Evolutionary conservation across 2,113 vertebrate species (phyloP).

Genomic region (Cettia cetti): DNA sequence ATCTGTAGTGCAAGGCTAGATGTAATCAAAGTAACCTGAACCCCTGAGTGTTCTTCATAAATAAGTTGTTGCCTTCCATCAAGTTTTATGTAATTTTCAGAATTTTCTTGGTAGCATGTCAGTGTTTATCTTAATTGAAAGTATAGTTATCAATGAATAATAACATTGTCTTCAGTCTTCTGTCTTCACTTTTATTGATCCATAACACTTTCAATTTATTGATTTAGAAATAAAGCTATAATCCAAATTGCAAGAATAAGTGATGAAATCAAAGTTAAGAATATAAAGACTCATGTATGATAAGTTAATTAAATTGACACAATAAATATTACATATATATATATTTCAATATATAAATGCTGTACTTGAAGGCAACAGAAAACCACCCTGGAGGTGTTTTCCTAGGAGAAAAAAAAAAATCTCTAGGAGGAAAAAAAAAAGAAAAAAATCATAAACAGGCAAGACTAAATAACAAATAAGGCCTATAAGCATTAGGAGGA

Average conservation of each 20-base stretch:
- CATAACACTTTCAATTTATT: not conserved
- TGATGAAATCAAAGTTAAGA: not conserved
- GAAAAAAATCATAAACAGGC: not conserved
- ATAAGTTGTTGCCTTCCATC: not conserved
- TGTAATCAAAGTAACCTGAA: not conserved
- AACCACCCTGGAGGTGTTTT: too few species aligned
- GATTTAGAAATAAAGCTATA: not conserved
- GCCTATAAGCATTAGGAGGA: not conserved
- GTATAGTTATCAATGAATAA: not conserved
- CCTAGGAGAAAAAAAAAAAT: too few species aligned
- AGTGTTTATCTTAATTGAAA: not conserved
- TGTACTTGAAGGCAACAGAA: not conserved
- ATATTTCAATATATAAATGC: not conserved
- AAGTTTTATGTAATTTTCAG: not conserved
- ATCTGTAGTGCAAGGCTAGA: not conserved
- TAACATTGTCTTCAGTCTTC: not conserved
- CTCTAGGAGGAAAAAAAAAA: not conserved
- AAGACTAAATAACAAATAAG: not conserved
- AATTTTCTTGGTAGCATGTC: not conserved
- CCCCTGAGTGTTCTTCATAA: not conserved
- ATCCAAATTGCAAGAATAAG: not conserved
- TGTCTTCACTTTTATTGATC: not conserved
- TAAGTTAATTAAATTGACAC: not conserved
- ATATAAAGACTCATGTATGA: not conserved
- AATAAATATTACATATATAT: not conserved